Conservation (phyloP, 2,113 vertebrate genomes). For the Helogale parvula region DNA sequence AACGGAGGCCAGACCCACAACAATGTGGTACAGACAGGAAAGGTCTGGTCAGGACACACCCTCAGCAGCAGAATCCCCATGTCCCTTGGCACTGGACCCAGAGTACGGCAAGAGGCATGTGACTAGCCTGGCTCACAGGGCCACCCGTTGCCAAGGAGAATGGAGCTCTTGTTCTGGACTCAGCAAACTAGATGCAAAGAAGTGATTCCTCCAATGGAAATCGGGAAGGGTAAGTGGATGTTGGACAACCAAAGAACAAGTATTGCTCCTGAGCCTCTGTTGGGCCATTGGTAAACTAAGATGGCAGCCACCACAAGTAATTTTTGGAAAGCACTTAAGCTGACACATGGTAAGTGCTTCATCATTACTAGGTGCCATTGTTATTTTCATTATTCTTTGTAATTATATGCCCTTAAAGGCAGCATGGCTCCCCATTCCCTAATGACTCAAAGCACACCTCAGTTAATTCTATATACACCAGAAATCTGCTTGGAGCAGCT, state of each 20-base stretch:
- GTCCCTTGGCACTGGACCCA: neutral
- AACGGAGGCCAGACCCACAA: neutral
- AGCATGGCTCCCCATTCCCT: neutral
- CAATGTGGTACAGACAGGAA: neutral
- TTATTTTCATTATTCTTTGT: neutral
- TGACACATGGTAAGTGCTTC: neutral
- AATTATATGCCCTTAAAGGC: neutral
- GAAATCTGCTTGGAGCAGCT: neutral
- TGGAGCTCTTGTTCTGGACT: neutral
- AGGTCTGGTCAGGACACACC: neutral
- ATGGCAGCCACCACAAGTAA: neutral
- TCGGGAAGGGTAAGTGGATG: neutral
- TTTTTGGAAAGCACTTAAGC: neutral
- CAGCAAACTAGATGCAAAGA: neutral
- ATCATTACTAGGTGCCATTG: neutral
- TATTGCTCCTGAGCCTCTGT: neutral
- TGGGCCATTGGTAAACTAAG: neutral
- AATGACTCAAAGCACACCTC: neutral
- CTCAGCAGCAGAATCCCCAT: neutral
- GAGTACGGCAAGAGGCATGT: neutral
- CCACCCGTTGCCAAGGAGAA: neutral
- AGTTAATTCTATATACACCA: neutral
- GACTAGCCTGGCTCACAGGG: neutral
- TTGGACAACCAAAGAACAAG: neutral
- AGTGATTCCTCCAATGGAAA: neutral